Conservation (phyloP, 2,797 vertebrate genomes). For the Chaetodon trifasciatus region DNA sequence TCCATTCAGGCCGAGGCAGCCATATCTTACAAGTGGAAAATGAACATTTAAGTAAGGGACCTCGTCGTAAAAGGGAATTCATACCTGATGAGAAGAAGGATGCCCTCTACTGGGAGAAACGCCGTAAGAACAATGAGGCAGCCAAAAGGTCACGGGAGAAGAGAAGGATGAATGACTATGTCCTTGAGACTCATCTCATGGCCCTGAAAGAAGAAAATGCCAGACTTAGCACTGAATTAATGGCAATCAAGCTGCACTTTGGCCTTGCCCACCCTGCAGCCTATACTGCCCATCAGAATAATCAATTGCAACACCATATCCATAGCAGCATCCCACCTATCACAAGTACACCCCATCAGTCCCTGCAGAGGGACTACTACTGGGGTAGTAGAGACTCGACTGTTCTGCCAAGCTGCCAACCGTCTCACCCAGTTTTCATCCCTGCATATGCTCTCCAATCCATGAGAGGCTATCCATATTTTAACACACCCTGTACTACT, state of each 20-base stretch:
- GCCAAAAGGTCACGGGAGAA: slow-evolving; percentile 95
- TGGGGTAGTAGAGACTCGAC: slow-evolving; percentile 57
- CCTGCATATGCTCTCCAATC: slow-evolving; percentile 74
- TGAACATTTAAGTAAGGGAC: slow-evolving; percentile 45
- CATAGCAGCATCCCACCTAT: slow-evolving; percentile 21
- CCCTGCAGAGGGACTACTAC: slow-evolving; percentile 64
- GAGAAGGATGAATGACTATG: slow-evolving; percentile 88
- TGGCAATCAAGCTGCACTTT: slow-evolving; percentile 85
- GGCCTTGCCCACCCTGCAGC: slow-evolving; percentile 77
- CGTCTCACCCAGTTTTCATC: slow-evolving; percentile 69
- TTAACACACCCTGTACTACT: slow-evolving; percentile 55
- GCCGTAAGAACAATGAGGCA: slow-evolving; percentile 94
- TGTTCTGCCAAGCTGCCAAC: slow-evolving; percentile 45
- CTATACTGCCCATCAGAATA: slow-evolving; percentile 59
- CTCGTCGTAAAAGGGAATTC: slow-evolving; percentile 90
- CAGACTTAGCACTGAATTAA: slow-evolving; percentile 87
- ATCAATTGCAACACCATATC: slow-evolving; percentile 57
- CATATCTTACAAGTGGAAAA: slow-evolving; percentile 12
- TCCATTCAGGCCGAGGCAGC: slow-evolving; percentile 23
- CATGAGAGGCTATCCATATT: slow-evolving; percentile 73
- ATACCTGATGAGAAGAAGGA: slow-evolving; percentile 93
- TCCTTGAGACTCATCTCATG: slow-evolving; percentile 87
- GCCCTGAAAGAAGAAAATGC: slow-evolving; percentile 90
- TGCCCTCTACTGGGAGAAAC: slow-evolving; percentile 93
- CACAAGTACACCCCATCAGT: slow-evolving; percentile 37